A percentile compares a stretch with the other conserved stretches of the same genome.
Evolutionary conservation across 2,888 invertebrate genomes (phyloP).

Genomic region (Drosophila diplacantha): DNA sequence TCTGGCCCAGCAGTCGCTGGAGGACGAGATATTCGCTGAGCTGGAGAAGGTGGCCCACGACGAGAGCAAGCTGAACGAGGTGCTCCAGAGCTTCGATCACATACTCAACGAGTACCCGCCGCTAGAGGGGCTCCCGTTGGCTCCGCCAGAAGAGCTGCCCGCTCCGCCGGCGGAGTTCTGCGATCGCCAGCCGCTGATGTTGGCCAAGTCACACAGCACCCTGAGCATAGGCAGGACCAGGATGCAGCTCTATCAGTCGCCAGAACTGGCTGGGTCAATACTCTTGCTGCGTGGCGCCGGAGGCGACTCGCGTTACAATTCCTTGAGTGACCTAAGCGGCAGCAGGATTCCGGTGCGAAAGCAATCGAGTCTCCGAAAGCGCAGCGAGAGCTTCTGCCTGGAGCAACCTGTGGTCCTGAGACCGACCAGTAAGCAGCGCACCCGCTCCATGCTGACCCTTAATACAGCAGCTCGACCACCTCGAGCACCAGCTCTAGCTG

Average conservation of each 20-base stretch:
- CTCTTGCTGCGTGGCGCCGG: constrained; percentile 40
- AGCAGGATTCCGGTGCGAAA: constrained; percentile 81
- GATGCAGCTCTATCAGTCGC: constrained; percentile 56
- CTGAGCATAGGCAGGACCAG: constrained; percentile 79
- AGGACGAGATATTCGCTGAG: constrained; percentile 78
- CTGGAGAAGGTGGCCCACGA: constrained; percentile 77
- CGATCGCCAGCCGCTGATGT: constrained; percentile 50
- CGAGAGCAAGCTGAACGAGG: constrained; percentile 78
- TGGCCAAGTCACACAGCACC: constrained; percentile 85
- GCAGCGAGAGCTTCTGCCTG: constrained; percentile 73
- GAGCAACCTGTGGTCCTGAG: constrained; percentile 22
- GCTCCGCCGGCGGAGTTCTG: constrained; percentile 50
- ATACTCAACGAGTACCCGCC: constrained; percentile 78
- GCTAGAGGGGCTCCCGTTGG: constrained; percentile 17
- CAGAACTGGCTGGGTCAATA: constrained; percentile 54
- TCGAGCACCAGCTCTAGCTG: neutral
- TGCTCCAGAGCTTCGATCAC: constrained; percentile 80
- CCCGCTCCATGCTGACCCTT: constrained; percentile 54
- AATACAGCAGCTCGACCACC: constrained; percentile 12
- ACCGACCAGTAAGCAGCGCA: constrained; percentile 40
- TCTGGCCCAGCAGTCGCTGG: constrained; percentile 74
- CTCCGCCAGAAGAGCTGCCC: constrained; percentile 9
- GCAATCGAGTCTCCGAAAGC: constrained; percentile 63
- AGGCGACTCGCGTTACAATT: constrained; percentile 58
- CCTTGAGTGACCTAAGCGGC: constrained; percentile 79